These are phyloP conservation scores for Macrotrachela quadricornifera DNA, from an alignment of 1,140 invertebrate genomes.

Conservation along the genomic window DNA sequence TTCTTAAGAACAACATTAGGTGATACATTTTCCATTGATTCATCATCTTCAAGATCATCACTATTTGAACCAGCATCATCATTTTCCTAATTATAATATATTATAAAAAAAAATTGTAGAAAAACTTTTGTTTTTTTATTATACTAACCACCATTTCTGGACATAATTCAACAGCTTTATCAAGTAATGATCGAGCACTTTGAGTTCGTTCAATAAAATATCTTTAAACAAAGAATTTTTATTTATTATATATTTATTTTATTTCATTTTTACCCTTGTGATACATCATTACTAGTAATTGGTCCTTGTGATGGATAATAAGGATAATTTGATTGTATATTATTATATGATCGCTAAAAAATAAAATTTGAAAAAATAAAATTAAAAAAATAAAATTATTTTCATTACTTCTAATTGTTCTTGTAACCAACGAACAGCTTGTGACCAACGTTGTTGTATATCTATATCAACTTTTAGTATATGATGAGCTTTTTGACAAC, in stretches of 20 bases:
- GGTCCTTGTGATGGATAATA: constrained; percentile 38
- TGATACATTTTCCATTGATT: too few species aligned
- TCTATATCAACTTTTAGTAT: constrained; percentile 53
- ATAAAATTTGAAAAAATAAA: too few species aligned
- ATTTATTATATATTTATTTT: too few species aligned
- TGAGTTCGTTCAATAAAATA: constrained; percentile 80
- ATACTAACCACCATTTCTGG: constrained; percentile 35
- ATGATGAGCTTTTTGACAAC: constrained; percentile 41
- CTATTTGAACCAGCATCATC: too few species aligned
- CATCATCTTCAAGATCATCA: too few species aligned
- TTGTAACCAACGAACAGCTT: constrained; percentile 44
- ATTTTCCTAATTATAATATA: too few species aligned
- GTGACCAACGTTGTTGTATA: constrained; percentile 58
- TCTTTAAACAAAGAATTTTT: constrained; percentile 37
- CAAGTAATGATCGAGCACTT: constrained; percentile 66
- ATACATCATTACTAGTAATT: constrained; percentile 58
- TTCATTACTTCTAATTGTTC: constrained; percentile 53
- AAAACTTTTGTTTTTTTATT: too few species aligned
- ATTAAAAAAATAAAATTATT: too few species aligned
- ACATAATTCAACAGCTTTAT: constrained; percentile 56
- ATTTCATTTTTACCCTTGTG: constrained; percentile 41
- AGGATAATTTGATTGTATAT: background rate
- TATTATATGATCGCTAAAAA: too few species aligned
- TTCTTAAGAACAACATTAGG: too few species aligned
- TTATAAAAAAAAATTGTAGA: too few species aligned